phyloP scores from a whole-genome alignment of 2,113 vertebrate genomes.

The Bos javanicus region DNA sequence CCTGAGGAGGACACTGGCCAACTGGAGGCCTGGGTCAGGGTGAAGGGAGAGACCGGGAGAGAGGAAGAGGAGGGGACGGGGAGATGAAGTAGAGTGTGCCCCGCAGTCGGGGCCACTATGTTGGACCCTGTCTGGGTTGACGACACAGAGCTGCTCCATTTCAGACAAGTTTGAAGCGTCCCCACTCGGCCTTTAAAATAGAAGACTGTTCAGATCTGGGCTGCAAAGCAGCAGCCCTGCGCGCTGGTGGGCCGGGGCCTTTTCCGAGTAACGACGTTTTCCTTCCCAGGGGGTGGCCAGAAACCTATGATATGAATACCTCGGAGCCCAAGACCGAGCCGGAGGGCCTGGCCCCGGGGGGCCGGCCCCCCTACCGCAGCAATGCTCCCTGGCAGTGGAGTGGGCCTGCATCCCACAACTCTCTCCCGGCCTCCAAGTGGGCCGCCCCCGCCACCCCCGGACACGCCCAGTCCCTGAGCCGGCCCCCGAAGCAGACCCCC shows the following conservation, averaged over 20 bases:
- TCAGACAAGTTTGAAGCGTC: neutral
- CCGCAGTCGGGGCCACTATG: neutral
- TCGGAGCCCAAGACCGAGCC: conserved; percentile 86
- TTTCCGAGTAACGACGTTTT: neutral
- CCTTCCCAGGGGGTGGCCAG: conserved; percentile 89
- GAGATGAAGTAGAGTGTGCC: neutral
- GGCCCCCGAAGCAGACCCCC: conserved; percentile 81
- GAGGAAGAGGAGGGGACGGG: neutral
- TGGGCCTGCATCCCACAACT: conserved; percentile 84
- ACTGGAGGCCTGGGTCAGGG: neutral
- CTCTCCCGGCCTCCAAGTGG: conserved; percentile 83
- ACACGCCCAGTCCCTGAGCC: conserved; percentile 76
- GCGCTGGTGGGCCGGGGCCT: neutral
- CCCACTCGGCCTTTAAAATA: neutral
- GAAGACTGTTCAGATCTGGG: neutral
- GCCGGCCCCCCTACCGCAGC: conserved; percentile 85
- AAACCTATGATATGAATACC: conserved; percentile 89
- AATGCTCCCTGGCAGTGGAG: conserved; percentile 88
- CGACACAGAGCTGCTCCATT: neutral
- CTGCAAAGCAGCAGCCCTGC: neutral
- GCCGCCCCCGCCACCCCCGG: conserved; percentile 71
- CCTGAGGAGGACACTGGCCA: neutral
- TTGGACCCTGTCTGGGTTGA: neutral
- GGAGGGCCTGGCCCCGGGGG: conserved; percentile 82
- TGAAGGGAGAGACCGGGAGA: neutral